Evolutionary conservation across 2,888 invertebrate genomes (phyloP), one percentile per base, ranked within the genome.

Genomic region (Pristionchus arcanus): DNA sequence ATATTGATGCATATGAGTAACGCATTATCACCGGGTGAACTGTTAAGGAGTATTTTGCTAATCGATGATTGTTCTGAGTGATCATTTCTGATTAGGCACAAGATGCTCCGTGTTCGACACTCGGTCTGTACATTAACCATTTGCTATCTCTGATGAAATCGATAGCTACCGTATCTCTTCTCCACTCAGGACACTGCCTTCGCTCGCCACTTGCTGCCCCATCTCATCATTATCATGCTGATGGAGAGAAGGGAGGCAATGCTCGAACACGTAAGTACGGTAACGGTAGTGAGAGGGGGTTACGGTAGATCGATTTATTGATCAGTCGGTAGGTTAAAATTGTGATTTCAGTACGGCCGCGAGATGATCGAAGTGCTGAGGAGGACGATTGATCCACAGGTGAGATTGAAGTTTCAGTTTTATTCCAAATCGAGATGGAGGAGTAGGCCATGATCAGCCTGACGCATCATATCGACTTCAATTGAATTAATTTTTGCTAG

Each of bases 351-450:
- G 87, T 88, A 74, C 55, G 49, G 71, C 25, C 63, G 55, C 21
- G 87, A 88, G 74, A 88, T 88, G 87, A 74, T 74, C 74, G 87
- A 59, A 16, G 87, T 88, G 74, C 87, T 88, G 53, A 21, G 55
- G 34, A 19, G 63, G 21, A 55, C 74, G 74, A 74, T 88, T 34
- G 28, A 34, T 13, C 74, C 49, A 16, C 63, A 88, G 87, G 87
- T 88, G 49, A 53, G 81, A 53, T 1, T 28, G 25, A 28, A 2
- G 81, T 49, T 81, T 81, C 81, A 28, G 0, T 15, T n/a, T 49
- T 81, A 9, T 2, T 4, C 15, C 81, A 49, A 71, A 13, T 28
- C 2, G 28, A 49, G 11, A 13, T 7, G 42, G 5, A 9, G n/a
- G n/a, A n/a, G n/a, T n/a, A n/a, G n/a, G n/a, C n/a, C n/a, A n/a